These are phyloP conservation scores for Cheilinus undulatus DNA, from an alignment of 2,113 vertebrate species.

Conservation along the genomic window DNA sequence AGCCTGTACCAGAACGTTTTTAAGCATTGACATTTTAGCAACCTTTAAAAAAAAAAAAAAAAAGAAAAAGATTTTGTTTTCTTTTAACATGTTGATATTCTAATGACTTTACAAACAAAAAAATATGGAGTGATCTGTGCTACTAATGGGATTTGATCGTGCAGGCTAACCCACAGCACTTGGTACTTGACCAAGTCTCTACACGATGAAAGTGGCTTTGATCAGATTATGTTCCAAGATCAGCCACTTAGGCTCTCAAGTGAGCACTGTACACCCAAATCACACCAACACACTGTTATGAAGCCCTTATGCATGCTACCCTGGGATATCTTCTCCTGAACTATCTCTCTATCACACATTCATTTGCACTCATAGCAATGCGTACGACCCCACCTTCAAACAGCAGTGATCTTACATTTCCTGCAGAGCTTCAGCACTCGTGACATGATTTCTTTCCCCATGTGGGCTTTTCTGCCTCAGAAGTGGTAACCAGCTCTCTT, in stretches of 20 bases:
- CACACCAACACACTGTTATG: background rate
- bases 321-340: constrained; percentile 12
- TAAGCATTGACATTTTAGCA: too few species aligned
- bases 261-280: constrained; percentile 16
- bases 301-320: background rate
- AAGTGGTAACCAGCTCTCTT: constrained; percentile 66
- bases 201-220: constrained; percentile 73
- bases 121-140: too few species aligned
- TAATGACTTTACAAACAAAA: too few species aligned
- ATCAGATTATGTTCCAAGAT: constrained; percentile 70
- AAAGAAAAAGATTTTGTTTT: too few species aligned
- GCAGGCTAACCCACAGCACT: constrained; percentile 39
- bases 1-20: too few species aligned
- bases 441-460: constrained; percentile 60
- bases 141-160: too few species aligned
- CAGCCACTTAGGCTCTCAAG: constrained; percentile 52
- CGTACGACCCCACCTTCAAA: constrained; percentile 64
- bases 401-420: constrained; percentile 66
- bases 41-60: too few species aligned
- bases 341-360: constrained; percentile 28
- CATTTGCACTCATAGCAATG: constrained; percentile 48
- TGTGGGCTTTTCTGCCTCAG: constrained; percentile 64
- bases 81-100: too few species aligned
- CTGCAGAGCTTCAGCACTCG: constrained; percentile 59
- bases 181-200: constrained; percentile 49